A percentile compares a stretch with the other conserved stretches of the same genome.
These are phyloP conservation scores for Etheostoma cragini DNA, from an alignment of 2,113 vertebrate genomes.

Conservation along the genomic window DNA sequence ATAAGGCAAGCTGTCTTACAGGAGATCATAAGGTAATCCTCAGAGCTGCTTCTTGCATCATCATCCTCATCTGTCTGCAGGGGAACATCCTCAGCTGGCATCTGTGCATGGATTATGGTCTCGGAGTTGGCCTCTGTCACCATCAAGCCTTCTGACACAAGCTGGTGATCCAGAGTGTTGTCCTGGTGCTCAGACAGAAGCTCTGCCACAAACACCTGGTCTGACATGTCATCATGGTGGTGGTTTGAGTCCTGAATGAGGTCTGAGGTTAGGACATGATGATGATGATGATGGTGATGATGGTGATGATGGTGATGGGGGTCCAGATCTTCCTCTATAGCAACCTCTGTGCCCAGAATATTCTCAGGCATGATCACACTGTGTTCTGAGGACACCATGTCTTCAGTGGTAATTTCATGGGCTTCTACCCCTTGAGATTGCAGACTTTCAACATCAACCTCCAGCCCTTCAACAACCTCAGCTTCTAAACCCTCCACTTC, in stretches of 20 bases:
- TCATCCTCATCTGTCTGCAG: conserved; percentile 94
- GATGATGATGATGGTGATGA: conserved; percentile 90
- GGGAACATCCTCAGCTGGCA: conserved; percentile 89
- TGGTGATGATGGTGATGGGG: conserved; percentile 88
- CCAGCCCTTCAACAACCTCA: conserved; percentile 89
- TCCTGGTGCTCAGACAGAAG: conserved; percentile 90
- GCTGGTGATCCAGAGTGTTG: conserved; percentile 91
- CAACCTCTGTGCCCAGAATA: conserved; percentile 92
- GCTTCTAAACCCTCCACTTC: conserved; percentile 77
- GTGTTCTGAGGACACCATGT: conserved; percentile 87
- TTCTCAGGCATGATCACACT: conserved; percentile 94
- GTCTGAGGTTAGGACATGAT: conserved; percentile 91
- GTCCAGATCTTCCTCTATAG: conserved; percentile 94
- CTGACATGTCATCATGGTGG: conserved; percentile 90
- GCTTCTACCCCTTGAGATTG: conserved; percentile 80
- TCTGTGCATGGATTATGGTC: conserved; percentile 89
- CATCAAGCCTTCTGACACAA: conserved; percentile 95
- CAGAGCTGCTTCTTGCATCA: conserved; percentile 93
- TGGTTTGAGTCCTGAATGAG: conserved; percentile 87
- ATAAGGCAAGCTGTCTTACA: conserved; percentile 72
- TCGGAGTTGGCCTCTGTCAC: conserved; percentile 91
- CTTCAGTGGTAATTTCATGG: conserved; percentile 78
- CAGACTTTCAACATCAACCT: conserved; percentile 81
- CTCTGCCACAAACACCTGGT: conserved; percentile 97
- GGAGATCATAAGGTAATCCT: conserved; percentile 99